phyloP scores from a whole-genome alignment of 2,797 vertebrate species.

The Rhincodon typus region DNA sequence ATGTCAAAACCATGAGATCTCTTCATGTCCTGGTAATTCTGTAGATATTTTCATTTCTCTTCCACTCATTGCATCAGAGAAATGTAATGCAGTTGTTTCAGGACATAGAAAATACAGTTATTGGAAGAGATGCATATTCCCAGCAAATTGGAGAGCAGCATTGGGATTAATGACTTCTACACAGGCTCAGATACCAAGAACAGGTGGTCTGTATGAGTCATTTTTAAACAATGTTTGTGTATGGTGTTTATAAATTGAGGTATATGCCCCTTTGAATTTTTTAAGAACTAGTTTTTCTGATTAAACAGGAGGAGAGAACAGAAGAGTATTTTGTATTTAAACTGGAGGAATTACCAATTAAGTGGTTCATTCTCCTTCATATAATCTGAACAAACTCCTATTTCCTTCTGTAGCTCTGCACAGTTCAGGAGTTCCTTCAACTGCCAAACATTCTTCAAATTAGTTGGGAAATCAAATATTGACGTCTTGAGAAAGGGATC shows the following conservation, averaged over 20 bases:
- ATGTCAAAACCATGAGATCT: neutral
- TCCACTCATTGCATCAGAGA: too few relatives aligned
- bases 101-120: too few relatives aligned
- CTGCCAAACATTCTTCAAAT: neutral
- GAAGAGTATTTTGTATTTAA: neutral
- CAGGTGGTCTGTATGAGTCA: too few relatives aligned
- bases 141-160: too few relatives aligned
- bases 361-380: neutral
- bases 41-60: neutral
- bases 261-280: neutral
- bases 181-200: too few relatives aligned
- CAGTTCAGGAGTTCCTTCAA: neutral
- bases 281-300: neutral
- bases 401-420: neutral
- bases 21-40: neutral
- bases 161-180: too few relatives aligned
- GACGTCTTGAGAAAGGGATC: neutral
- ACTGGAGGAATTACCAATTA: neutral
- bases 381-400: neutral
- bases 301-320: neutral
- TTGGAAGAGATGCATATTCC: too few relatives aligned
- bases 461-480: neutral
- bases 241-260: too few relatives aligned
- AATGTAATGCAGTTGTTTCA: too few relatives aligned
- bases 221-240: too few relatives aligned